These are phyloP conservation scores for Stenopsyche tienmushanensis DNA, from an alignment of 1,140 invertebrate genomes.

Conservation along the genomic window DNA sequence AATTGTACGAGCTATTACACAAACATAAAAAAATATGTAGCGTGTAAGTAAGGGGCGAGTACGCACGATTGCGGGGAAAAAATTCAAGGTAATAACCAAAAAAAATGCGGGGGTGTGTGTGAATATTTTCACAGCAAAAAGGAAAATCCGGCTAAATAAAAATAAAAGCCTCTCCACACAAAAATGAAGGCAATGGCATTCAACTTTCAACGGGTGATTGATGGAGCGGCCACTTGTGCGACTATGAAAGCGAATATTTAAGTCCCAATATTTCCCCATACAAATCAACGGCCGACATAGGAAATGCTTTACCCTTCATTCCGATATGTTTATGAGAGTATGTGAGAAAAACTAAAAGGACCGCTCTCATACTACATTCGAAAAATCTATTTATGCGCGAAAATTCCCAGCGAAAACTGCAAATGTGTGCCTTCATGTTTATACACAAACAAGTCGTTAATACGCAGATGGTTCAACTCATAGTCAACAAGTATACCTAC, in stretches of 20 bases:
- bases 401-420: no score
- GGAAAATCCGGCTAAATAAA: slow-evolving; percentile 28
- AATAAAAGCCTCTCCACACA: slow-evolving; percentile 25
- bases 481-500: no score
- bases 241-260: slow-evolving; percentile 18
- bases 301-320: background rate
- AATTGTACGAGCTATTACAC: slow-evolving; percentile 28
- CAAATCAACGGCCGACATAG: slow-evolving; percentile 10
- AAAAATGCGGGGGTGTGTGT: slow-evolving; percentile 3
- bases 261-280: slow-evolving; percentile 21
- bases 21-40: slow-evolving; percentile 14
- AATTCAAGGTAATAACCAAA: slow-evolving; percentile 14
- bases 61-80: no score
- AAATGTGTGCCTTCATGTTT: no score
- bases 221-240: slow-evolving; percentile 28
- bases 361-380: no score
- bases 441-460: no score
- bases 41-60: background rate
- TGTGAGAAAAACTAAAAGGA: no score
- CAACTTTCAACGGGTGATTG: slow-evolving; percentile 36
- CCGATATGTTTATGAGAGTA: no score
- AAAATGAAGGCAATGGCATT: slow-evolving; percentile 32
- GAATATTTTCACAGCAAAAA: slow-evolving; percentile 16
- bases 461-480: no score
- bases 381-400: no score